These are phyloP conservation scores for Oopsacas minuta DNA, from an alignment of 37 sponge, comb jelly and placozoan species.

Conservation along the genomic window DNA sequence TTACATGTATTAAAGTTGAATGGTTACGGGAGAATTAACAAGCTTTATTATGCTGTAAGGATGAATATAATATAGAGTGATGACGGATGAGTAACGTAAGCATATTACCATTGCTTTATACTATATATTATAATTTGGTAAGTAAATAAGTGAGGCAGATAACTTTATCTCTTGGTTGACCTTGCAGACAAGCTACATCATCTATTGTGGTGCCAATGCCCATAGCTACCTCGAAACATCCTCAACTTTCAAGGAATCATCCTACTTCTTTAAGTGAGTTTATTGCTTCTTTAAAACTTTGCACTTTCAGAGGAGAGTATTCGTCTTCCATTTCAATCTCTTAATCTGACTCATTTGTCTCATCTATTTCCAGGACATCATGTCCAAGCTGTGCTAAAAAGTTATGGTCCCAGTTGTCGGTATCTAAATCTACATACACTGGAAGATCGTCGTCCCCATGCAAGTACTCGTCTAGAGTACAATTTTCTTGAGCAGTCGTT, in stretches of 20 bases:
- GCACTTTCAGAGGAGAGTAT: not conserved
- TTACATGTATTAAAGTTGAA: not conserved
- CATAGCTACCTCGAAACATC: not conserved
- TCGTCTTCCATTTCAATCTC: not conserved
- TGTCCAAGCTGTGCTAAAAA: not conserved
- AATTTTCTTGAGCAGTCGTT: not conserved
- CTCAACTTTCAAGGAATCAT: not conserved
- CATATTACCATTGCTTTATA: not conserved
- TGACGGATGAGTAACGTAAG: not conserved
- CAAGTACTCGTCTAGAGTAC: not conserved
- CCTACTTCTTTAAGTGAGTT: not conserved
- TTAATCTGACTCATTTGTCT: not conserved
- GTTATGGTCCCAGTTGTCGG: not conserved
- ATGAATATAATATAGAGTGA: not conserved
- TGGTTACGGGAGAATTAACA: not conserved
- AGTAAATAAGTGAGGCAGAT: too few species aligned
- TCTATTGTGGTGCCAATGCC: not conserved
- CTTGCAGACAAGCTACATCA: not conserved
- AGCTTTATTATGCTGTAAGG: not conserved
- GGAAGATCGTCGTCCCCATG: not conserved
- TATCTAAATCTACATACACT: not conserved
- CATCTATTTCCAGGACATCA: not conserved
- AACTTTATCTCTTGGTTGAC: too few species aligned
- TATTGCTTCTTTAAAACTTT: not conserved
- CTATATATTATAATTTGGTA: not conserved